These are phyloP conservation scores for Temnothorax rugatulus DNA, from an alignment of 2,888 invertebrate genomes.

Conservation along the genomic window DNA sequence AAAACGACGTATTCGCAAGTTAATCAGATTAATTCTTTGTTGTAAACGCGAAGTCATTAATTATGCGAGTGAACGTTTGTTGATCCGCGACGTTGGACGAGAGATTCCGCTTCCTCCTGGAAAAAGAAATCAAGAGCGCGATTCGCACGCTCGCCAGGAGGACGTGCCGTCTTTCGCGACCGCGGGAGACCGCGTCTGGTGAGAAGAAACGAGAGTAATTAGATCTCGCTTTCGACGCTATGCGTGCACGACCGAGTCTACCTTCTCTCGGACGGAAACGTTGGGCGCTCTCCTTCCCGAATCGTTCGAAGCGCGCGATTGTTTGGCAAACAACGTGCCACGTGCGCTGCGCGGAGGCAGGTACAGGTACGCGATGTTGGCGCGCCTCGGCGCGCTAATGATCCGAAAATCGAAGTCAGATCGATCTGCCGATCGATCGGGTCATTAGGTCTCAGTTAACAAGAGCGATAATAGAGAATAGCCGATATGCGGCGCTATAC, in stretches of 20 bases:
- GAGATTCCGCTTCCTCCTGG: slow-evolving; percentile 20
- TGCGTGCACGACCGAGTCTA: slow-evolving; percentile 12
- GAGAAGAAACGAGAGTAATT: slow-evolving; percentile 59
- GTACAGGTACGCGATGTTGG: slow-evolving; percentile 25
- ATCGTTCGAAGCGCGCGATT: slow-evolving; percentile 32
- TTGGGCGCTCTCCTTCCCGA: slow-evolving; percentile 40
- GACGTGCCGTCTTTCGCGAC: background rate
- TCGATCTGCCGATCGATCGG: background rate
- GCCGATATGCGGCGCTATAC: background rate
- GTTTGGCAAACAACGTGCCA: slow-evolving; percentile 61
- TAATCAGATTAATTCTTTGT: background rate
- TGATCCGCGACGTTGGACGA: background rate
- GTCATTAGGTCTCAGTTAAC: background rate
- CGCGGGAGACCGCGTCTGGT: slow-evolving; percentile 4
- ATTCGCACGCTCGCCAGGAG: slow-evolving; percentile 7
- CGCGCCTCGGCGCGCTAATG: background rate
- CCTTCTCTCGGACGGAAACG: slow-evolving; percentile 11
- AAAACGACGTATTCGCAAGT: background rate
- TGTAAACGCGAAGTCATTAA: slow-evolving; percentile 1
- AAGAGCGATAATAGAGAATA: background rate
- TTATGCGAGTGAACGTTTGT: background rate
- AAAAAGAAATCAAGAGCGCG: slow-evolving; percentile 15
- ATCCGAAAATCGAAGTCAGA: background rate
- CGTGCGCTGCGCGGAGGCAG: slow-evolving; percentile 28
- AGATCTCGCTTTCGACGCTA: slow-evolving; percentile 60